Evolutionary conservation across 2,113 vertebrate genomes (phyloP).

Genomic region (Nibea coibor): DNA sequence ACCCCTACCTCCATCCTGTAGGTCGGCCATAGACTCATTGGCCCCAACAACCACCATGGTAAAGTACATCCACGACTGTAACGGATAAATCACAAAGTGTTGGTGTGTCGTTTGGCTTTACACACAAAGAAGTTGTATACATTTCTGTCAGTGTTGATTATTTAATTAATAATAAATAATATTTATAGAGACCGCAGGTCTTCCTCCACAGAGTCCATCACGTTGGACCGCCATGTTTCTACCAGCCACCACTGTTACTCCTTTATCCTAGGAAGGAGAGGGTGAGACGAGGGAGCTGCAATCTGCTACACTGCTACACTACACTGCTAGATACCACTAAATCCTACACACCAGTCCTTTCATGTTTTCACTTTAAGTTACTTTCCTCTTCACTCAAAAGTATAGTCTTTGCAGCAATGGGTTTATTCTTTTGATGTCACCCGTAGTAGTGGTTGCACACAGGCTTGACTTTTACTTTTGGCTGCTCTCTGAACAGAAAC

Average conservation of each 20-base stretch:
- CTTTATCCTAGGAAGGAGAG: too few relatives aligned
- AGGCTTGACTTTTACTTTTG: neutral
- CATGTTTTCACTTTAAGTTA: neutral
- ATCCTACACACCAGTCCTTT: neutral
- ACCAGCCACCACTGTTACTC: too few relatives aligned
- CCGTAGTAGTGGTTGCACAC: neutral
- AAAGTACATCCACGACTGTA: conserved; percentile 28
- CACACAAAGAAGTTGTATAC: neutral
- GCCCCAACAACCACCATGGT: conserved; percentile 30
- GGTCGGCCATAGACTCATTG: conserved; percentile 32
- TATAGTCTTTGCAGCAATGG: neutral
- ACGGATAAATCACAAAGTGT: neutral
- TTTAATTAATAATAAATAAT: too few relatives aligned
- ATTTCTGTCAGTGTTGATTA: neutral
- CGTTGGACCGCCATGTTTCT: too few relatives aligned
- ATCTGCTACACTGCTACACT: too few relatives aligned
- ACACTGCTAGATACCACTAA: too few relatives aligned
- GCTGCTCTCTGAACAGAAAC: neutral
- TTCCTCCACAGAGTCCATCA: too few relatives aligned
- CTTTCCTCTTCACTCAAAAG: neutral
- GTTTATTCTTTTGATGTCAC: neutral
- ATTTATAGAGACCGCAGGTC: too few relatives aligned
- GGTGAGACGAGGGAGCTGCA: too few relatives aligned
- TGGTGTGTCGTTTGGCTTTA: neutral
- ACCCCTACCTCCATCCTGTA: conserved; percentile 61